Evolutionary conservation across 2,797 vertebrate species (phyloP).

Genomic region (Schizopygopsis malacanthus): DNA sequence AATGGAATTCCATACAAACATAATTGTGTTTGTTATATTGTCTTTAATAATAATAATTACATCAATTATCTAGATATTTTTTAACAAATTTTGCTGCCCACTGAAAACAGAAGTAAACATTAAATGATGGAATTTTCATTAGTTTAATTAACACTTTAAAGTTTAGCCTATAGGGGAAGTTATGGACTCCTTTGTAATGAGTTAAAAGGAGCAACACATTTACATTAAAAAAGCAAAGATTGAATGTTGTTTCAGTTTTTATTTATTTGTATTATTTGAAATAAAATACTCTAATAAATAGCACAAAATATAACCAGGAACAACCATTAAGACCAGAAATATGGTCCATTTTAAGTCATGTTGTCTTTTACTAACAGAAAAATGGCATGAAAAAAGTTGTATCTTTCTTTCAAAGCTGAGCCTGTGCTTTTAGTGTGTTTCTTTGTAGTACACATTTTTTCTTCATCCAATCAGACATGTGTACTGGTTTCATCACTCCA

Average conservation of each 20-base stretch:
- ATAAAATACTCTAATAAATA: background rate
- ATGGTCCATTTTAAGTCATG: background rate
- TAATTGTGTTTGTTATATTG: background rate
- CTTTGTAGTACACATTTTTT: background rate
- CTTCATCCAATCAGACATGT: background rate
- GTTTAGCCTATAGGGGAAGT: background rate
- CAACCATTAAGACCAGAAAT: background rate
- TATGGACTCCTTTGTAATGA: background rate
- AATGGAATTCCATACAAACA: background rate
- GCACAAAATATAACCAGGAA: background rate
- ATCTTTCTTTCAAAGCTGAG: background rate
- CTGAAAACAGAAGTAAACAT: background rate
- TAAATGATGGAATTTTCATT: background rate
- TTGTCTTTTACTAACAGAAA: background rate
- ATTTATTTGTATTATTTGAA: background rate
- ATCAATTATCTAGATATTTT: background rate
- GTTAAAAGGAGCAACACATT: background rate
- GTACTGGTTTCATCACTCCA: background rate
- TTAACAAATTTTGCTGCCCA: background rate
- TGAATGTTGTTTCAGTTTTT: background rate
- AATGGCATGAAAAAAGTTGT: background rate
- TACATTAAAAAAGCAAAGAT: background rate
- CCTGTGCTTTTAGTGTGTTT: background rate
- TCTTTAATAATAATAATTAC: background rate
- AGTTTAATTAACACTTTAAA: background rate